phyloP scores from a whole-genome alignment of 2,888 invertebrate genomes.

The Empis livida region DNA sequence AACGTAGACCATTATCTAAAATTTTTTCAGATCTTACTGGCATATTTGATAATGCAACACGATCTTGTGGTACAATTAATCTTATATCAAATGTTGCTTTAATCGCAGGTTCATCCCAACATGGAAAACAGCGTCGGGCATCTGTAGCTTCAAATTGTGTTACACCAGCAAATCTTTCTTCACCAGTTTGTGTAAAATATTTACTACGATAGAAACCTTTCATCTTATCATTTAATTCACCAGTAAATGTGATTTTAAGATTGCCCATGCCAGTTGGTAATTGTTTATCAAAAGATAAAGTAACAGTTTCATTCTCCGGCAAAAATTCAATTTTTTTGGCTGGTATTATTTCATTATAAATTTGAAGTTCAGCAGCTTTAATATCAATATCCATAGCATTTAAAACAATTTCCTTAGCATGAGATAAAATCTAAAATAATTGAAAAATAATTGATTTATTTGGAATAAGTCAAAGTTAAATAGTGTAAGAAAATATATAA shows the following conservation, averaged over 20 bases:
- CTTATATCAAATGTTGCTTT: conserved; percentile 91
- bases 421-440: conserved; percentile 49
- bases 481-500: no score
- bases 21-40: conserved; percentile 43
- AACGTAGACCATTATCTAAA: conserved; percentile 37
- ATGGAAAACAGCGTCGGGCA: conserved; percentile 89
- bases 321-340: conserved; percentile 24
- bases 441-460: no score
- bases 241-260: conserved; percentile 62
- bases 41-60: conserved; percentile 91
- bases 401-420: conserved; percentile 56
- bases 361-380: conserved; percentile 43
- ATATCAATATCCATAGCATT: conserved; percentile 68
- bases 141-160: conserved; percentile 88
- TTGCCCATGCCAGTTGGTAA: conserved; percentile 42
- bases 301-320: conserved; percentile 54
- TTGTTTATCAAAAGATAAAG: conserved; percentile 47
- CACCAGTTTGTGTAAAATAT: conserved; percentile 59
- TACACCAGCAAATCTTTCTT: conserved; percentile 71
- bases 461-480: not conserved
- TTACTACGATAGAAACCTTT: conserved; percentile 91
- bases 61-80: conserved; percentile 64
- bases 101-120: conserved; percentile 95
- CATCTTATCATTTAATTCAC: conserved; percentile 84
- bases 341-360: conserved; percentile 30